Percentiles rank a stretch among this genome's conserved stretches.
phyloP scores from a whole-genome alignment of 1,140 invertebrate species.

The Lasioglossum albipes region DNA sequence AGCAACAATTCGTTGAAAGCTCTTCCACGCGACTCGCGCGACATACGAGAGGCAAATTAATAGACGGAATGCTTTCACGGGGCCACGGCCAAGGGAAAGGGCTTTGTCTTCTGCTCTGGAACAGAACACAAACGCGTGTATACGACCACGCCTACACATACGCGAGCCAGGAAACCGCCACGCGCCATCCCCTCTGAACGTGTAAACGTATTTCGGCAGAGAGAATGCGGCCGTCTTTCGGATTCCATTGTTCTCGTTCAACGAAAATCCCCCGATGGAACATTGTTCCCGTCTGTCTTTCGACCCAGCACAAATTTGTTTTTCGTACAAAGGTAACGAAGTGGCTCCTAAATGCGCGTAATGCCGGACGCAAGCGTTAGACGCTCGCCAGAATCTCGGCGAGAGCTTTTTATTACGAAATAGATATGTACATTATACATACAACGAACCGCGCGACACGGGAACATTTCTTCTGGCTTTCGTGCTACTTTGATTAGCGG shows the following conservation, averaged over 20 bases:
- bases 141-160: too few species aligned
- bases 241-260: slow-evolving; percentile 10
- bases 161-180: too few species aligned
- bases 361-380: background rate
- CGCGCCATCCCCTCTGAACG: background rate
- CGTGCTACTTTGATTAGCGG: too few species aligned
- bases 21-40: background rate
- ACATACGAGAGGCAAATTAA: slow-evolving; percentile 36
- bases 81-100: background rate
- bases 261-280: slow-evolving; percentile 10
- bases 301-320: background rate
- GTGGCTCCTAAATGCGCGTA: background rate
- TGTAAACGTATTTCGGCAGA: slow-evolving; percentile 14
- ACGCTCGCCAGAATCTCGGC: too few species aligned
- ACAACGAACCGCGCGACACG: too few species aligned
- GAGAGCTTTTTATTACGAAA: too few species aligned
- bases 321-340: background rate
- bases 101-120: background rate
- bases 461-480: too few species aligned
- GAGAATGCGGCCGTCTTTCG: background rate
- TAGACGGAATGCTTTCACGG: slow-evolving; percentile 26
- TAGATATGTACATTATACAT: too few species aligned
- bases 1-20: slow-evolving; percentile 27
- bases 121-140: too few species aligned
- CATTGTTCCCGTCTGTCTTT: background rate